These are phyloP conservation scores for Hemibagrus wyckioides DNA, from an alignment of 2,113 vertebrate species.

Conservation along the genomic window DNA sequence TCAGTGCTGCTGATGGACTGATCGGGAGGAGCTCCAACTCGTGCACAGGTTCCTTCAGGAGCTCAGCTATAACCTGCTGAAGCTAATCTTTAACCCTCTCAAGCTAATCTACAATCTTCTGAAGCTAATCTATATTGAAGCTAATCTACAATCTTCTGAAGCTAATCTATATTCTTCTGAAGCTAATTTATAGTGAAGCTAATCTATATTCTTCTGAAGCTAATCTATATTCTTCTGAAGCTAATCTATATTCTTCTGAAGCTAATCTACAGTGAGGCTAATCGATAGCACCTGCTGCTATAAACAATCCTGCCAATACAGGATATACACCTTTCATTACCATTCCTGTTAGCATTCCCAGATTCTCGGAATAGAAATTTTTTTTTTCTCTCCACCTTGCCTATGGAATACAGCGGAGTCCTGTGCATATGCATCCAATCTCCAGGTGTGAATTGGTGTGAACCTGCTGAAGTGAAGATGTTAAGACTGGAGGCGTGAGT, in stretches of 20 bases:
- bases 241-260: too few relatives aligned
- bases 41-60: not conserved
- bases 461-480: conserved; percentile 3
- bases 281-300: not conserved
- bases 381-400: not conserved
- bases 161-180: too few relatives aligned
- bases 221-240: too few relatives aligned
- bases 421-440: not conserved
- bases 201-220: too few relatives aligned
- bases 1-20: not conserved
- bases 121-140: too few relatives aligned
- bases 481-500: not conserved
- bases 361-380: not conserved
- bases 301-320: not conserved
- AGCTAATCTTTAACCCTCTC: too few relatives aligned
- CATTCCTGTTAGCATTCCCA: not conserved
- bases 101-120: too few relatives aligned
- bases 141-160: too few relatives aligned
- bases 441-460: conserved; percentile 22
- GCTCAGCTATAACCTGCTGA: not conserved
- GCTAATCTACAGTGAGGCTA: not conserved
- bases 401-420: too few relatives aligned
- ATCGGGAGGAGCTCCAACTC: not conserved
- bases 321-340: not conserved
- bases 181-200: too few relatives aligned